phyloP scores from a whole-genome alignment of 2,888 invertebrate genomes.

The Amphimallon solstitiale region DNA sequence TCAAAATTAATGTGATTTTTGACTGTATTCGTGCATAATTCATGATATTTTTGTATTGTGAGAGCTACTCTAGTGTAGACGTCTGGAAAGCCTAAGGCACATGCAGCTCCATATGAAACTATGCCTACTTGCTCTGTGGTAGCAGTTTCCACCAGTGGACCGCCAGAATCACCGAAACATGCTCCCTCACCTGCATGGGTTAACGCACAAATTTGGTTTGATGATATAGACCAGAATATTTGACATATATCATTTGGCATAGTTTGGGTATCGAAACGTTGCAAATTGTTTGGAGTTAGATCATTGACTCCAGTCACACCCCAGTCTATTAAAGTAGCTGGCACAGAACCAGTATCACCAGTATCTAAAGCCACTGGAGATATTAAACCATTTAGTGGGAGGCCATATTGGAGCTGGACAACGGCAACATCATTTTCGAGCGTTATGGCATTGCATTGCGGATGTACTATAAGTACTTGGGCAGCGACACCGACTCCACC shows the following conservation, averaged over 20 bases:
- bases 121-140: slow-evolving; percentile 62
- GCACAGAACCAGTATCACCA: slow-evolving; percentile 25
- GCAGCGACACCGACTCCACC: slow-evolving; percentile 63
- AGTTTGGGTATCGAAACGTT: slow-evolving; percentile 65
- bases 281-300: slow-evolving; percentile 65
- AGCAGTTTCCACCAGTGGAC: slow-evolving; percentile 62
- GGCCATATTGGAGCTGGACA: slow-evolving; percentile 35
- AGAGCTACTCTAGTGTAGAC: slow-evolving; percentile 66
- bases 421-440: slow-evolving; percentile 45
- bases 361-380: slow-evolving; percentile 36
- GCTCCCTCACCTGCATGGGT: slow-evolving; percentile 70
- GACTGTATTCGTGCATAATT: too few relatives aligned
- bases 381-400: slow-evolving; percentile 40
- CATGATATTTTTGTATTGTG: too few relatives aligned
- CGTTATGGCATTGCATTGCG: slow-evolving; percentile 57
- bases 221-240: slow-evolving; percentile 64
- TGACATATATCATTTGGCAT: slow-evolving; percentile 66
- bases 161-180: slow-evolving; percentile 68
- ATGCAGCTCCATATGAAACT: slow-evolving; percentile 68
- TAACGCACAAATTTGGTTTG: slow-evolving; percentile 69
- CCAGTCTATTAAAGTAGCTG: background rate
- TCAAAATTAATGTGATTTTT: too few relatives aligned
- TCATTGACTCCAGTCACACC: slow-evolving; percentile 62
- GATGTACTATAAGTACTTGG: slow-evolving; percentile 61
- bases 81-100: slow-evolving; percentile 67